These are phyloP conservation scores for Arctopsyche grandis DNA, from an alignment of 1,140 invertebrate species.

Conservation along the genomic window DNA sequence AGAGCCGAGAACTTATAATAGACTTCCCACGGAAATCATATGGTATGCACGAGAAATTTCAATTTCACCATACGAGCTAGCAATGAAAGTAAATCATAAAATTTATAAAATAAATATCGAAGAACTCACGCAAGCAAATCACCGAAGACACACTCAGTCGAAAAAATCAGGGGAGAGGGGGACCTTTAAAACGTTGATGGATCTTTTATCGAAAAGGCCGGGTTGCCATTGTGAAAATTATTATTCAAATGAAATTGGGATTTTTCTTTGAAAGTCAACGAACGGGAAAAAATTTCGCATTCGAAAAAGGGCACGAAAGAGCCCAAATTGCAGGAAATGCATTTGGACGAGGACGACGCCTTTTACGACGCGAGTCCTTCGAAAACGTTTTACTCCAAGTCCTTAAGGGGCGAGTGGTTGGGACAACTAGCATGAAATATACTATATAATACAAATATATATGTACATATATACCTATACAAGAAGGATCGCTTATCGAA, in stretches of 20 bases:
- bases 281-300: slow-evolving; percentile 16
- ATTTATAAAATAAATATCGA: no score
- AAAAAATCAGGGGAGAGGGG: no score
- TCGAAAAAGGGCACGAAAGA: slow-evolving; percentile 35
- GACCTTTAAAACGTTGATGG: no score
- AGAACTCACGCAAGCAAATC: no score
- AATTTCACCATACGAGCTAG: no score
- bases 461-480: not conserved
- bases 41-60: no score
- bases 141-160: no score
- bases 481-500: slow-evolving; percentile 40
- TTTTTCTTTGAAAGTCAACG: slow-evolving; percentile 11
- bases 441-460: not conserved
- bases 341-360: slow-evolving; percentile 36
- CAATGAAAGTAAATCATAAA: no score
- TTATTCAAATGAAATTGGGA: slow-evolving; percentile 6
- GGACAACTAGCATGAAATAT: no score
- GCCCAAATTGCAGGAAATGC: slow-evolving; percentile 51
- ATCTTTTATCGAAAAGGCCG: not conserved
- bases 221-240: not conserved
- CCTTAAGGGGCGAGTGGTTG: not conserved
- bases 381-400: slow-evolving; percentile 10
- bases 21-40: no score
- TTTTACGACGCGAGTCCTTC: slow-evolving; percentile 1
- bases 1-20: not conserved